Evolutionary conservation across 92 coral and sea anemone genomes (phyloP).

Genomic region (Paramuricea clavata): DNA sequence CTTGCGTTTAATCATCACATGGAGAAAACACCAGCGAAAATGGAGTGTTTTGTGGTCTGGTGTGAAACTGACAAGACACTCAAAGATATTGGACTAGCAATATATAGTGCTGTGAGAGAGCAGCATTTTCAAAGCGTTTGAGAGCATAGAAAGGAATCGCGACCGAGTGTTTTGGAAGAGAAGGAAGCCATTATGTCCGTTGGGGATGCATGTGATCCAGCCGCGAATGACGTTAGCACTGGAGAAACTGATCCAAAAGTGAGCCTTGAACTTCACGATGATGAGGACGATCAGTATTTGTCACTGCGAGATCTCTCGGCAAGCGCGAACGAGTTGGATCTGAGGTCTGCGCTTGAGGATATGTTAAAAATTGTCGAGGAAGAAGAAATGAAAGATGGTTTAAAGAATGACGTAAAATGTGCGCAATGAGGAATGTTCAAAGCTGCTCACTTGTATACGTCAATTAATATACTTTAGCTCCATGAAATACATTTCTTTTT

Average conservation of each 20-base stretch:
- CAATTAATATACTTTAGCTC: not conserved
- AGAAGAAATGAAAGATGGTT: slow-evolving; percentile 25
- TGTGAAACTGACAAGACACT: slow-evolving; percentile 86
- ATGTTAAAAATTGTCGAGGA: slow-evolving; percentile 49
- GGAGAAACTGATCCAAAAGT: not conserved
- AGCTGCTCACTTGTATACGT: not conserved
- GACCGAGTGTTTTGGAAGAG: slow-evolving; percentile 3
- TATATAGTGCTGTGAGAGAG: slow-evolving; percentile 90
- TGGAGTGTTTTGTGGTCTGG: slow-evolving; percentile 91
- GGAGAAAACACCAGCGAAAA: slow-evolving; percentile 76
- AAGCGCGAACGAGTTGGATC: slow-evolving; percentile 15
- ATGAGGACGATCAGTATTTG: slow-evolving; percentile 32
- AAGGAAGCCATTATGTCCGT: not conserved
- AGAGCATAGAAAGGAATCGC: slow-evolving; percentile 74
- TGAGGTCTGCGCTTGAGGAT: slow-evolving; percentile 47
- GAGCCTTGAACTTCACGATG: slow-evolving; percentile 41
- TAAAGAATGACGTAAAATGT: not conserved
- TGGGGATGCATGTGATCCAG: not conserved
- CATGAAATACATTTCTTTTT: not conserved
- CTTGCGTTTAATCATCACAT: slow-evolving; percentile 96
- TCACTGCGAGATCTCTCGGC: slow-evolving; percentile 47
- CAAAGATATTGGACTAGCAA: slow-evolving; percentile 80
- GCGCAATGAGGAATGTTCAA: not conserved
- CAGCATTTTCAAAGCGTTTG: slow-evolving; percentile 90
- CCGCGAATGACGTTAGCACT: not conserved